Evolutionary conservation across 2,888 invertebrate genomes (phyloP), one percentile per base, ranked within the genome.

Genomic region (Metalampra italica): DNA sequence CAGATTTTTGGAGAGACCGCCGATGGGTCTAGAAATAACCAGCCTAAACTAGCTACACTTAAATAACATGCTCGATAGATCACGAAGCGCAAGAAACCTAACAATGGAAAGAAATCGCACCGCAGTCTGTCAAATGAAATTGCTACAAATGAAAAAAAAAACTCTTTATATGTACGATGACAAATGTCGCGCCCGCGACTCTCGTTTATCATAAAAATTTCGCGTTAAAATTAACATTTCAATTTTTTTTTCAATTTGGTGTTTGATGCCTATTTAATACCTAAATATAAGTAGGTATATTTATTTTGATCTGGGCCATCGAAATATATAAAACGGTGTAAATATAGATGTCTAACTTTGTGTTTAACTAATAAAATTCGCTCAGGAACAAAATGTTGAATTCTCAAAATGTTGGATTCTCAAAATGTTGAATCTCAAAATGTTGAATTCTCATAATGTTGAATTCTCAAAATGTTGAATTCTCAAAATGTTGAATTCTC

Each of bases 101-200:
- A 76, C 76, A 80, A 78, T 75, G 59, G 64, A 42, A 63, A 55
- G 64, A 71, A 68, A 73, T 64, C 66, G 62, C 61, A 54, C 32
- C 51, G 57, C 68, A 71, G n/a, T 71, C 73, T 70, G 75, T 76
- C 73, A 73, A 69, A 74, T 68, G 66, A 64, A 66, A 76, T 67
- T 60, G 66, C 56, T 57, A 70, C 71, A 65, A 69, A 71, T 75
- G 65, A 71, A 67, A 63, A 45, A 22, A 29, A 30, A 22, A 22
- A 22, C 58, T 62, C 62, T 68, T 62, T 66, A 56, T 62, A 65
- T 56, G 51, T 56, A 51, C 55, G 54, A 56, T 78, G 78, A 81
- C 69, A 75, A 78, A 79, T 76, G 76, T 57, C 57, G 55, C 54
- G 47, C 57, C 60, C 59, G 66, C 64, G 59, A 50, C 54, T 65